These are phyloP conservation scores for Camponotus fellah DNA, from an alignment of 2,888 invertebrate species.

Conservation along the genomic window DNA sequence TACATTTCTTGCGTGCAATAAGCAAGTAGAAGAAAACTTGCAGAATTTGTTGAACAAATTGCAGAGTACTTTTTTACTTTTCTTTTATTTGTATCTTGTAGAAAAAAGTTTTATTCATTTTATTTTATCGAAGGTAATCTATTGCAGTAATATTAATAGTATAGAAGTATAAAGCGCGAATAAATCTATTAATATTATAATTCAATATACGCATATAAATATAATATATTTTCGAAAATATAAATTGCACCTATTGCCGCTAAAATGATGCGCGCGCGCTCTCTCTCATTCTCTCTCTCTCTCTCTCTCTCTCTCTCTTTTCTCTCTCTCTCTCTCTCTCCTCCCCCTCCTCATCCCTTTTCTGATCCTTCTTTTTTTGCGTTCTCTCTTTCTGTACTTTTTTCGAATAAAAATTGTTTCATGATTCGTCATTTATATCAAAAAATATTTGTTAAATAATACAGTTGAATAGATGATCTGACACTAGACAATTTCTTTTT, in stretches of 20 bases:
- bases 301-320: no score
- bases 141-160: slow-evolving; percentile 8
- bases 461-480: background rate
- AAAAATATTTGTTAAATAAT: background rate
- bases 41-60: slow-evolving; percentile 20
- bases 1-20: background rate
- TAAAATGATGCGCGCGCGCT: background rate
- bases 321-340: no score
- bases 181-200: slow-evolving; percentile 12
- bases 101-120: background rate
- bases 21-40: slow-evolving; percentile 3
- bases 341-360: no score
- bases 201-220: background rate
- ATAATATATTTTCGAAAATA: slow-evolving; percentile 23
- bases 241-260: background rate
- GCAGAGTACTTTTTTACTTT: slow-evolving; percentile 14
- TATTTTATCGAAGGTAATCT: slow-evolving; percentile 1
- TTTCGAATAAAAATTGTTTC: background rate
- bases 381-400: background rate
- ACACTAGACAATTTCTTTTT: background rate
- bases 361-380: no score
- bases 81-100: slow-evolving; percentile 4
- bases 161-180: background rate
- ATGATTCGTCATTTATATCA: background rate
- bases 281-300: no score